phyloP scores from a whole-genome alignment of 1,140 invertebrate genomes.

The Wiebesia pumilae region DNA sequence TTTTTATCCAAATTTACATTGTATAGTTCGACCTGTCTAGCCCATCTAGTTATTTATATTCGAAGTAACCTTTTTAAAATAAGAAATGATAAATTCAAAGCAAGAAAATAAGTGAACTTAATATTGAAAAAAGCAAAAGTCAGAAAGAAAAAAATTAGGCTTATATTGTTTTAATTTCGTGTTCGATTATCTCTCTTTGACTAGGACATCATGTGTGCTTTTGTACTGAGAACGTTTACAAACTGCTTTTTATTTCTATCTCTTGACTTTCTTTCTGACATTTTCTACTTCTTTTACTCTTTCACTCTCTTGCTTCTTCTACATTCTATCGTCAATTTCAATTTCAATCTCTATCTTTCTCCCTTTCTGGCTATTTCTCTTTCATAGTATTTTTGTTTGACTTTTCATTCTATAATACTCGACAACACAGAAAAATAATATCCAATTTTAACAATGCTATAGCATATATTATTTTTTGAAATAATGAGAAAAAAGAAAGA shows the following conservation, averaged over 20 bases:
- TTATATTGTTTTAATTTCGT: neutral
- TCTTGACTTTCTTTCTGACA: neutral
- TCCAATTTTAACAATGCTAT: neutral
- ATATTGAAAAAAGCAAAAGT: neutral
- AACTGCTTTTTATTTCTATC: neutral
- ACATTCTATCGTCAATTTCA: too few relatives aligned
- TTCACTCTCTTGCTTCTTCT: neutral
- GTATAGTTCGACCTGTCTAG: too few relatives aligned
- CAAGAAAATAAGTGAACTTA: neutral
- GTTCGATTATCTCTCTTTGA: neutral
- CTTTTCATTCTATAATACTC: constrained; percentile 2
- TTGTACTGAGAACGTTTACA: neutral
- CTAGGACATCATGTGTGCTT: neutral
- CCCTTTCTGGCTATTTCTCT: too few relatives aligned
- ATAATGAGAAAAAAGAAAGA: neutral
- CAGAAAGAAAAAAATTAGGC: neutral
- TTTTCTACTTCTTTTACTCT: neutral
- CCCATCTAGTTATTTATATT: too few relatives aligned
- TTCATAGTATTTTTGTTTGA: too few relatives aligned
- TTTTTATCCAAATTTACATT: constrained; percentile 55
- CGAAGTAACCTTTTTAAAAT: neutral
- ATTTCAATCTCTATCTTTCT: too few relatives aligned
- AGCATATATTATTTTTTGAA: neutral
- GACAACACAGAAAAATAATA: constrained; percentile 15
- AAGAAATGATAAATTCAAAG: neutral